Conservation (phyloP, 2,888 invertebrate genomes). For the Chrysolina haemoptera region DNA sequence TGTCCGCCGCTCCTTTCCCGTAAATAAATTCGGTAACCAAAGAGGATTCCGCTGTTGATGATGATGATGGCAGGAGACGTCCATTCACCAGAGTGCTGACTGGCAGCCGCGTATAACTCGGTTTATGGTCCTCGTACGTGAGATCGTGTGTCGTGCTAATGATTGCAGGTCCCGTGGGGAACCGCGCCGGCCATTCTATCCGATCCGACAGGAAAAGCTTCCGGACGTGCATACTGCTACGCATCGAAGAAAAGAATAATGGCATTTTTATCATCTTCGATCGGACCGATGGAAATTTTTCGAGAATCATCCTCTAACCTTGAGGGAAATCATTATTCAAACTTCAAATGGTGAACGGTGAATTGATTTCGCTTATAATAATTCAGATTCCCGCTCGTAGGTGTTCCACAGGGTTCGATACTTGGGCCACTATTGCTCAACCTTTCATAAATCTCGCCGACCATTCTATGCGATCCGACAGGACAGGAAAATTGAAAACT, state of each 20-base stretch:
- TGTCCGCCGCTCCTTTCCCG: neutral
- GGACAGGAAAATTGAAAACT: too few species aligned
- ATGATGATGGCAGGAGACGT: slow-evolving; percentile 50
- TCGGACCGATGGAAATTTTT: slow-evolving; percentile 23
- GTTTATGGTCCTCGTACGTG: slow-evolving; percentile 66
- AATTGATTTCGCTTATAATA: neutral
- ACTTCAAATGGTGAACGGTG: neutral
- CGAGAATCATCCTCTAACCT: slow-evolving; percentile 19
- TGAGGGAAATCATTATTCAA: slow-evolving; percentile 14
- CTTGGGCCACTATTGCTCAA: too few species aligned
- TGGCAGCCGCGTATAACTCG: slow-evolving; percentile 66
- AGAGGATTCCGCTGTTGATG: slow-evolving; percentile 45
- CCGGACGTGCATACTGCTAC: slow-evolving; percentile 38
- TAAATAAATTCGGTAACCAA: slow-evolving; percentile 37
- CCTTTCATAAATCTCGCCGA: too few species aligned
- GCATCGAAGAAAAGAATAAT: slow-evolving; percentile 36
- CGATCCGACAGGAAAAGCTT: slow-evolving; percentile 40
- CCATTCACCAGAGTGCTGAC: slow-evolving; percentile 65
- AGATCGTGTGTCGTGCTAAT: slow-evolving; percentile 67
- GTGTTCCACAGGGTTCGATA: neutral
- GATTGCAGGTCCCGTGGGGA: slow-evolving; percentile 64
- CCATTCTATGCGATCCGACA: too few species aligned
- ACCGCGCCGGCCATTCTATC: slow-evolving; percentile 47
- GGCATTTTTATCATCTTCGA: slow-evolving; percentile 39
- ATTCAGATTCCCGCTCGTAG: neutral